Evolutionary conservation across 2,888 invertebrate species (phyloP), one percentile per base, ranked within the genome.

Genomic region (Drosophila anceps): DNA sequence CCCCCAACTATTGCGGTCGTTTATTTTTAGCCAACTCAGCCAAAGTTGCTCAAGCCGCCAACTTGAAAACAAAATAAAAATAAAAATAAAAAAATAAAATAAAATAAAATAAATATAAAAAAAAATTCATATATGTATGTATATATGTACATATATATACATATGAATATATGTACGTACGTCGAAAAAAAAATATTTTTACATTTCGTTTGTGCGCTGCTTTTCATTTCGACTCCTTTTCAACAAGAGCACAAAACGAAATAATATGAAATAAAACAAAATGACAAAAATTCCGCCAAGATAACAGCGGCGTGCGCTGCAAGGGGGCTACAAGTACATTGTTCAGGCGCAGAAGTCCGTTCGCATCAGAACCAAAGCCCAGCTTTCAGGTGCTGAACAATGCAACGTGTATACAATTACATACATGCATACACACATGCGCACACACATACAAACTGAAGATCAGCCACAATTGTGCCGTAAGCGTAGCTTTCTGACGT

Each of bases 21-120:
- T 90, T 85, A 90, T 85, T 85, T 90, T 84, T 85, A 90, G 85
- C 85, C 86, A 88, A 82, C 85, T 88, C 88, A 87, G 86, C 57
- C 66, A 79, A 74, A 79, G 90, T 90, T 88, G 86, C 84, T 90
- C 83, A 82, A 85, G 85, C 83, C 84, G 76, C 84, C 82, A 84
- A 88, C 88, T 90, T 90, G 76, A 85, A 90, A 80, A 66, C 37
- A 75, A 29, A 50, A 51, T 41, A 57, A 18, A 58, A 43, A 27
- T 33, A 31, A 12, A 50, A 50, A 51, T 41, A 57, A 18, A 58
- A 43, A 27, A 10, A 31, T 7, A 50, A 29, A 31, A 31, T 35
- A 61, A 39, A 58, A 37, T 48, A 54, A 48, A 50, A 50, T 12
- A 50, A 50, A 50, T 15, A 48, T n/a, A 50, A 31, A 50, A 46